Conservation (phyloP, 2,113 vertebrate genomes). For the Nesospiza acunhae region DNA sequence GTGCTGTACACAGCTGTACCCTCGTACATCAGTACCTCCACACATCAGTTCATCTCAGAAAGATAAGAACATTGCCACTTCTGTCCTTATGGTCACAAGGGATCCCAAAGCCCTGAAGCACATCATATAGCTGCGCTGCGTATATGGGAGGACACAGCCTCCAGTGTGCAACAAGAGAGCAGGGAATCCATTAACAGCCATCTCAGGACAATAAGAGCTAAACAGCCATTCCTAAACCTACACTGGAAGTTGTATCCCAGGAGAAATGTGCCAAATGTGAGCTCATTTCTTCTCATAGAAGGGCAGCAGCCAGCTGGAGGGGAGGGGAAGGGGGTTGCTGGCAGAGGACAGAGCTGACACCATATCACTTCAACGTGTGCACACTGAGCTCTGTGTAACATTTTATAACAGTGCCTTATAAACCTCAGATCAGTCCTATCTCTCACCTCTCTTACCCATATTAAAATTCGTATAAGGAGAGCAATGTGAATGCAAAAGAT, state of each 20-base stretch:
- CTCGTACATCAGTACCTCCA: neutral
- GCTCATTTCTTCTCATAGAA: conserved; percentile 19
- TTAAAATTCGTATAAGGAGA: conserved; percentile 13
- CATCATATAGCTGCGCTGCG: neutral
- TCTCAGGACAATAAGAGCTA: neutral
- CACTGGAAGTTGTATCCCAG: neutral
- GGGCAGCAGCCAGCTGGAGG: conserved; percentile 35
- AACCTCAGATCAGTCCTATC: conserved; percentile 26
- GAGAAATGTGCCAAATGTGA: conserved; percentile 47
- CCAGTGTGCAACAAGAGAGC: neutral
- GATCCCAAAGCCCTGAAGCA: neutral
- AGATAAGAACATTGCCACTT: neutral
- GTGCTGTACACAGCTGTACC: neutral
- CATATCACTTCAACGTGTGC: conserved; percentile 25
- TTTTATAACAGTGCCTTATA: conserved; percentile 44
- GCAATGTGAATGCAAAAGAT: neutral
- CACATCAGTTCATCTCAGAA: neutral
- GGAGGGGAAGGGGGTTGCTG: neutral
- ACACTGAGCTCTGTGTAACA: neutral
- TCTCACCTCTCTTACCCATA: neutral
- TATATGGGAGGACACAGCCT: neutral
- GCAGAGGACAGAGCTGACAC: conserved; percentile 25
- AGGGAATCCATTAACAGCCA: neutral
- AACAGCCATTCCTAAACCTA: neutral
- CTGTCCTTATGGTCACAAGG: neutral